Evolutionary conservation across 2,797 vertebrate species (phyloP).

Genomic region (Gorsachius magnificus): DNA sequence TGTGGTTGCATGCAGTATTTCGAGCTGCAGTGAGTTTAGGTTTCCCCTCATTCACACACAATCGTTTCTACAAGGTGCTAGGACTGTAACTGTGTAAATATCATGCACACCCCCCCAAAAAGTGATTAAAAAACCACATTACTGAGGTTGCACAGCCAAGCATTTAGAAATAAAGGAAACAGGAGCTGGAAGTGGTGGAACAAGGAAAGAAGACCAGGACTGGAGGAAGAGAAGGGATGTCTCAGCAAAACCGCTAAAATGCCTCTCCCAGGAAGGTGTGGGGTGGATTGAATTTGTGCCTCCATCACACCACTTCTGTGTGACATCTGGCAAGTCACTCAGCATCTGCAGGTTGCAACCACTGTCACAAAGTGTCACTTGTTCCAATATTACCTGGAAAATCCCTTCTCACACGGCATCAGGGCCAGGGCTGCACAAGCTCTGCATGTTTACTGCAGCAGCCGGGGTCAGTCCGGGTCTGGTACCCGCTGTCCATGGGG

Average conservation of each 20-base stretch:
- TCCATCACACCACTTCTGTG: background rate
- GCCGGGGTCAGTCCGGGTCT: background rate
- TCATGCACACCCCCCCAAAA: background rate
- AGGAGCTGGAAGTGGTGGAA: background rate
- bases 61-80: background rate
- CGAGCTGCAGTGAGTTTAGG: background rate
- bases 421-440: background rate
- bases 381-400: background rate
- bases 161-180: background rate
- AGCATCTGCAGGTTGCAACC: background rate
- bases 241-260: background rate
- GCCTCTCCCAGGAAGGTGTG: background rate
- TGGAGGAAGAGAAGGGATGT: background rate
- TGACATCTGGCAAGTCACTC: background rate
- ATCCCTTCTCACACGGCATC: background rate
- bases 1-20: background rate
- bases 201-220: background rate
- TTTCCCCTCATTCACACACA: background rate
- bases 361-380: background rate
- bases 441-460: accelerated
- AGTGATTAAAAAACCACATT: background rate
- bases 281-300: background rate
- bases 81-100: background rate
- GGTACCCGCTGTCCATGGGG: background rate
- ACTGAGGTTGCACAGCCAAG: background rate